phyloP scores from a whole-genome alignment of 2,888 invertebrate genomes.

The Aspidapion aeneum region DNA sequence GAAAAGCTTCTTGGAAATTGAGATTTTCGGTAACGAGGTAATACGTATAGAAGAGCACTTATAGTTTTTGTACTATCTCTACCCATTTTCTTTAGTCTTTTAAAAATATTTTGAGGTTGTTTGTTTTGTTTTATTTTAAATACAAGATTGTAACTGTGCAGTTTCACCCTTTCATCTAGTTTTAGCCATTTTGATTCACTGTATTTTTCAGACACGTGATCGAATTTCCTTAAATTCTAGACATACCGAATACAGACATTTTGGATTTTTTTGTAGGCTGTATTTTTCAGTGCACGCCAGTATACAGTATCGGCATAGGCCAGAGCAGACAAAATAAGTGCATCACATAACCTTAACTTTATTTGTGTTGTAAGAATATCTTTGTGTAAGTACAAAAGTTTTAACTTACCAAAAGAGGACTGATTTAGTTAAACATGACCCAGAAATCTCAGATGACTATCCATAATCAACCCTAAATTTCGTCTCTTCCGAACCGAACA shows the following conservation, averaged over 20 bases:
- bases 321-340: background rate
- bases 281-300: background rate
- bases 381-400: background rate
- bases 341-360: background rate
- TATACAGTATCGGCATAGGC: background rate
- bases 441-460: background rate
- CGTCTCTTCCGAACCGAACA: background rate
- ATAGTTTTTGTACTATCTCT: background rate
- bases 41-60: too few species aligned
- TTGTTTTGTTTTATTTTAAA: background rate
- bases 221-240: background rate
- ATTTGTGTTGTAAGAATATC: background rate
- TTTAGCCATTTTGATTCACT: background rate
- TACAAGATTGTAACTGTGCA: background rate
- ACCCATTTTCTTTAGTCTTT: background rate
- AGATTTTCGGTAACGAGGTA: too few species aligned
- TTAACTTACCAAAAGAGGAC: background rate
- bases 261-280: background rate
- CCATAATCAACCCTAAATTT: background rate
- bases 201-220: background rate
- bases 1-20: too few species aligned
- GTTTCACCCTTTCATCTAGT: background rate
- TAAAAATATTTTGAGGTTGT: background rate
- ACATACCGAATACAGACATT: background rate
- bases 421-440: background rate